Base-by-base conservation (phyloP, 2,888 invertebrate species). In the Diaprepes abbreviatus region DNA sequence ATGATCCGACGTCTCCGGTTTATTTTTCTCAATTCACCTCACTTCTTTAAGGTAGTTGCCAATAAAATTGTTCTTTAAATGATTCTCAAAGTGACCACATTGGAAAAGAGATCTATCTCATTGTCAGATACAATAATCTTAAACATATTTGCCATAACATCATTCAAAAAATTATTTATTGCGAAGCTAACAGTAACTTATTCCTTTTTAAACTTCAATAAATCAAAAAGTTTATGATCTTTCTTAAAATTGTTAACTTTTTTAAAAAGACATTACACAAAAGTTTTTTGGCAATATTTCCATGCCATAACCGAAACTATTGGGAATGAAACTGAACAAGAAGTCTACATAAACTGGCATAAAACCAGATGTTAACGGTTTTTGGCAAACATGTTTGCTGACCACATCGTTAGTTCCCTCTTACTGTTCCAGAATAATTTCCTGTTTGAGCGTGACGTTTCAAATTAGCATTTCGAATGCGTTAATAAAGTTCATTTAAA, bases 281-380 rank as follows among this genome's bases (percentile, higher is more conserved):
- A 67, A 60, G 24, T 67, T 67, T 67, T 66, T 67, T 62, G 67
- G 67, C 60, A 57, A 48, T 66, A 65, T 66, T 59, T 59, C 43
- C 48, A 45, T 54, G 31, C 21, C 43, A 60, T 60, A 45, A 55
- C 54, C 35, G 45, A 14, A 52, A 60, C 31, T 45, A 40, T 60
- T 67, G 55, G 45, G 55, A 67, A 59, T 24, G 55, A 40, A 67
- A 45, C 59, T 17, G 55, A 55, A 55, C 55, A 35, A 19, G 59
- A 67, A 45, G 52, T 45, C 50, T 24, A 60, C 59, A 60, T 54
- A 31, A 64, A 63, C 63, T 57, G 70, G 70, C 60, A 65, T 54
- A 55, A 58, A 50, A 70, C 52, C 70, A 70, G 70, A 70, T 70
- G 70, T 66, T 65, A 43, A 66, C 65, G 58, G 65, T 63, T 70